Evolutionary conservation across 2,113 vertebrate species (phyloP), one percentile per base, ranked within the genome.

Genomic region (Eolophus roseicapilla): DNA sequence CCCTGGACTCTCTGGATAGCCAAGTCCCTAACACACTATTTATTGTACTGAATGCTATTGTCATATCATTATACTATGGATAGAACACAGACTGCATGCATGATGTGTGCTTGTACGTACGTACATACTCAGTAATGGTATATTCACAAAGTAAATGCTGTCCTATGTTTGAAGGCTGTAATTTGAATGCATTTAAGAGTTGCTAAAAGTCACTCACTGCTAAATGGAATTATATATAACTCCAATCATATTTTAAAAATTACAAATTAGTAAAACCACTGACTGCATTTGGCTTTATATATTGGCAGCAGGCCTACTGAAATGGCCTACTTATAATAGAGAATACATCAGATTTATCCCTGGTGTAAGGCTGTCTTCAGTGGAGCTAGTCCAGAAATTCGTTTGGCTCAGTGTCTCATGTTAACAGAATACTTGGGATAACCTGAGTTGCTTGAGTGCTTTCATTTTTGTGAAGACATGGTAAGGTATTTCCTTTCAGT

Each of bases 361-460:
- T 50, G 41, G 46, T 76, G 64, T 86, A 71, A 68, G 74, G 55
- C 76, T 91, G 75, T 82, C 69, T 86, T 85, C 46, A 44, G 52
- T n/a, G 39, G 50, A 93, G n/a, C 76, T 88, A 74, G 46, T 35
- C 31, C 68, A 88, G 52, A 49, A 87, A 85, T 88, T 68, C 17
- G 59, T 96, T 93, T 94, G 81, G 70, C 80, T 84, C 82, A 49
- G 41, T 69, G 60, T 69, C 43, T 87, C 39, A 57, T 95, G 50
- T 86, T 97, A 95, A 84, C 39, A 37, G 68, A 79, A 49, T 90
- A 60, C 55, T 92, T 85, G 47, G 49, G 81, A 80, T 87, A 65
- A 68, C 68, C 90, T 55, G 49, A 74, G 47, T 80, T 87, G 50
- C 63, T 94, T 0, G 0, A 74, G 46, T 87, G n/a, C 37, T 85